These are phyloP conservation scores for Diplosoma virens DNA, from an alignment of 23 tunicate species.

Conservation along the genomic window DNA sequence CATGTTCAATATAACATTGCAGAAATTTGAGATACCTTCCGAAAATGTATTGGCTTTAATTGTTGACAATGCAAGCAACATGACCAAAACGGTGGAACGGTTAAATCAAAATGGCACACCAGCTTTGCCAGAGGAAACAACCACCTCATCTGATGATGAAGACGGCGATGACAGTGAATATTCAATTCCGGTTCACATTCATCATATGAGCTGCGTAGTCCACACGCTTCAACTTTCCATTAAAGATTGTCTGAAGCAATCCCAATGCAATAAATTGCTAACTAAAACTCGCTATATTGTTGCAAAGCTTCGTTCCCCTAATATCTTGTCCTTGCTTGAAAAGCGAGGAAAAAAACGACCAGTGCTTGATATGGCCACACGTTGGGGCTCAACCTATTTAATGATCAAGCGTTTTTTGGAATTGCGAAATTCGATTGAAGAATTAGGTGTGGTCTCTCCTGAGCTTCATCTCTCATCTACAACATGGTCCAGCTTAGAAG, in stretches of 20 bases:
- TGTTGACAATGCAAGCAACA: constrained; percentile 16
- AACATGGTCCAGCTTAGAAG: neutral
- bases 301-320: constrained; percentile 10
- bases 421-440: constrained; percentile 10
- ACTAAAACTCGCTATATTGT: neutral
- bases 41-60: constrained; percentile 1
- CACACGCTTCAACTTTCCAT: too few relatives aligned
- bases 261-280: neutral
- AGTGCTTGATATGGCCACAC: neutral
- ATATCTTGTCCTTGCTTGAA: constrained; percentile 4
- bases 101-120: constrained; percentile 11
- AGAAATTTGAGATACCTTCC: neutral
- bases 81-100: constrained; percentile 9
- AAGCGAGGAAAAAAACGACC: constrained; percentile 9
- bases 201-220: too few relatives aligned
- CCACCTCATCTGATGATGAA: neutral
- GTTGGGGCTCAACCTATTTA: constrained; percentile 14
- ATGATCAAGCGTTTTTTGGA: constrained; percentile 12
- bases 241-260: neutral
- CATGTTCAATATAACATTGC: neutral
- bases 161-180: neutral
- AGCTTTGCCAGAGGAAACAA: neutral
- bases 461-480: constrained; percentile 7
- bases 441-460: constrained; percentile 10
- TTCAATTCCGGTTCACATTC: too few relatives aligned